Evolutionary conservation across 2,797 vertebrate genomes (phyloP).

Genomic region (Ptychobarbus kaznakovi): DNA sequence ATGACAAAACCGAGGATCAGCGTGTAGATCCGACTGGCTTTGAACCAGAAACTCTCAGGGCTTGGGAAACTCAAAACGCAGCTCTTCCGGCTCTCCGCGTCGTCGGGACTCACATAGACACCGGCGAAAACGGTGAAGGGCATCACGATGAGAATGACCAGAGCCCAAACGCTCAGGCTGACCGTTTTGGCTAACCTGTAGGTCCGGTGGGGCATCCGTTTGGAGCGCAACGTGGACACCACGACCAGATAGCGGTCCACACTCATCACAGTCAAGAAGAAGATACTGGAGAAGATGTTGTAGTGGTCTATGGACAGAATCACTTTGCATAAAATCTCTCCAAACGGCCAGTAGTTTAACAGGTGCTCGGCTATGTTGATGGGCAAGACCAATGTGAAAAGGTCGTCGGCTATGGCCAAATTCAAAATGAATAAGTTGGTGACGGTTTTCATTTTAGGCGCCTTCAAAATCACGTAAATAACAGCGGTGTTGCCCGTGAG

Average conservation of each 20-base stretch:
- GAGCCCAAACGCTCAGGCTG: slow-evolving; percentile 76
- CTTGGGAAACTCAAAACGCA: slow-evolving; percentile 78
- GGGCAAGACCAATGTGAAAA: slow-evolving; percentile 77
- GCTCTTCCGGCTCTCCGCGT: slow-evolving; percentile 70
- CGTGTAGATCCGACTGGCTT: slow-evolving; percentile 76
- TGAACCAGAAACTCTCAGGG: slow-evolving; percentile 77
- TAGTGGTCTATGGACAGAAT: slow-evolving; percentile 78
- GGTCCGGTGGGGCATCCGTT: slow-evolving; percentile 68
- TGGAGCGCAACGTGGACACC: slow-evolving; percentile 71
- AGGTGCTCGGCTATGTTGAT: slow-evolving; percentile 77
- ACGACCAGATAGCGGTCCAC: slow-evolving; percentile 77
- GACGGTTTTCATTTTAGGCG: slow-evolving; percentile 79
- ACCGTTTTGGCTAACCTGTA: slow-evolving; percentile 70
- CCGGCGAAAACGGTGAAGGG: slow-evolving; percentile 77
- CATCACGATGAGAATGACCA: slow-evolving; percentile 73
- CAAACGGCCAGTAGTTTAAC: slow-evolving; percentile 78
- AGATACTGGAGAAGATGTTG: slow-evolving; percentile 81
- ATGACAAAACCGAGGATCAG: slow-evolving; percentile 76
- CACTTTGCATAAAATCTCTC: slow-evolving; percentile 77
- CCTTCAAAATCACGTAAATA: slow-evolving; percentile 77
- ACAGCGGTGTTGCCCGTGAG: slow-evolving; percentile 76
- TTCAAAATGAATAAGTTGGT: slow-evolving; percentile 81
- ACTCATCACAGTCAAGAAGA: slow-evolving; percentile 80
- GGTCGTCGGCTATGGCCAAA: slow-evolving; percentile 74
- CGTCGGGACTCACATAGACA: slow-evolving; percentile 65